Conservation (phyloP, 2,797 vertebrate genomes). For the Myotis findleyi region DNA sequence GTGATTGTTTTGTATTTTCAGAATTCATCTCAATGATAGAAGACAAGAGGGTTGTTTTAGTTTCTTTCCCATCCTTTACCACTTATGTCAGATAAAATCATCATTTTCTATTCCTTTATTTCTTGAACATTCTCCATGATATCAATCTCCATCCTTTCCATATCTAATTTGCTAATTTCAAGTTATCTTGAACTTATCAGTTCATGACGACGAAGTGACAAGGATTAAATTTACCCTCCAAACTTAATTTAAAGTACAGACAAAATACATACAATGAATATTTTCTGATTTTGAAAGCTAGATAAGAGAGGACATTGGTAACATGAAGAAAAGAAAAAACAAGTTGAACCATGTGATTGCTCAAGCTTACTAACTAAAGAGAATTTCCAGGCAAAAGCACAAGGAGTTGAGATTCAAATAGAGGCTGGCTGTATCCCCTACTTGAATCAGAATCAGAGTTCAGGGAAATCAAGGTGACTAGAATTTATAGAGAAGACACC, state of each 20-base stretch:
- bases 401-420: background rate
- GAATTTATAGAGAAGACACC: background rate
- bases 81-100: background rate
- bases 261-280: background rate
- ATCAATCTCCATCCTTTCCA: background rate
- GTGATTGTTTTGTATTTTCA: background rate
- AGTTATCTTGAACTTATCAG: background rate
- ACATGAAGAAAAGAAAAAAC: background rate
- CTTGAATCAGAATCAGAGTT: background rate
- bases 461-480: background rate
- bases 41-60: background rate
- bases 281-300: background rate
- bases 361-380: background rate
- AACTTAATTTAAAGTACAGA: background rate
- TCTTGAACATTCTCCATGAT: background rate
- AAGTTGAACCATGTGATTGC: background rate
- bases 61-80: background rate
- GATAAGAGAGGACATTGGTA: background rate
- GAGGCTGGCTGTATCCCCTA: background rate
- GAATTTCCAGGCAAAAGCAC: background rate
- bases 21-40: background rate
- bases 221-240: background rate
- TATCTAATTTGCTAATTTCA: background rate
- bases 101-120: background rate
- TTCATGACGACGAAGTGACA: background rate